Base-by-base conservation (phyloP, 92 coral and sea anemone genomes). In the Zoanthus gigantus region DNA sequence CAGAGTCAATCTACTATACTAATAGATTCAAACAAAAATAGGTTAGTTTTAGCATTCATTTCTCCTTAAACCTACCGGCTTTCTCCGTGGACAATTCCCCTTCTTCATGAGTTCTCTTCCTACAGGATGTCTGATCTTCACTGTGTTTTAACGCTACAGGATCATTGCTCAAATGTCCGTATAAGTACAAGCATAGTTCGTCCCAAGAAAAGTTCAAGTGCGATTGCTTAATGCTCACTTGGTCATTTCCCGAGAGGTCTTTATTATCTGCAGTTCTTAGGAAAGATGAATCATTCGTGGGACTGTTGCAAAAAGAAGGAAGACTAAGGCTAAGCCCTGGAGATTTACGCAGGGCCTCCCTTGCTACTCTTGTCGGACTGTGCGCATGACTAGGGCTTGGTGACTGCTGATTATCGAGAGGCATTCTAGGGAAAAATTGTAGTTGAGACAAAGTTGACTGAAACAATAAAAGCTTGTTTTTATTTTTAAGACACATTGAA, bases 151-250 rank as follows among this genome's bases (percentile, higher is more conserved):
- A 12, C 52, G 45, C 47, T 72, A 94, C 90, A 8, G 98, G 79
- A 67, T 88, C 91, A 15, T 88, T 60, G 17, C 9, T 18, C 45
- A 76, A 76, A 50, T 54, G 98, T 17, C 98, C 98, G 69, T 94
- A 94, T 68, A 94, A 66, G 87, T 93, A 90, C 83, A 82, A 69
- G 57, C 93, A 89, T 53, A 94, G 75, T 11, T 94, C 98, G 47
- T 93, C 98, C 98, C 95, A 94, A 57, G 88, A 34, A 56, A 88
- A 7, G 31, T 91, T 79, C 75, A 65, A 9, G 45, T 56, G 10
- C 15, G 74, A n/a, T 12, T 29, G 72, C 29, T 56, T 69, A 16
- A 12, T 18, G 12, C n/a, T 63, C 1, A 6, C 18, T 13, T 14
- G 58, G 48, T 34, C 17, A 58, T 14, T 58, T 11, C 84, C 58